Conservation (phyloP, 2,888 invertebrate genomes). For the Bruchidius siliquastri region DNA sequence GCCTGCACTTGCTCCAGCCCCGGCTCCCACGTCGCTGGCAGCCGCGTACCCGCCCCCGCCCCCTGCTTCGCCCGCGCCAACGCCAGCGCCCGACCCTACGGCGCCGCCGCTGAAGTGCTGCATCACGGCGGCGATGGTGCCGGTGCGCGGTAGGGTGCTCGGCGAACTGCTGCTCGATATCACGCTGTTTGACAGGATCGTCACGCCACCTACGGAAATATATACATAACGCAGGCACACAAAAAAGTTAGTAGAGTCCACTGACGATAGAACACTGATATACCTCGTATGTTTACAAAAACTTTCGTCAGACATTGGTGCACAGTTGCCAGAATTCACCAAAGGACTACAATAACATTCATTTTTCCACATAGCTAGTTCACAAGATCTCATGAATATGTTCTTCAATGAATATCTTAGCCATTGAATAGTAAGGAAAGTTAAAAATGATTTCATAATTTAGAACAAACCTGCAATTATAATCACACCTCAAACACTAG, state of each 20-base stretch:
- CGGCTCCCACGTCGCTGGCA: background rate
- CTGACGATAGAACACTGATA: conserved; percentile 5
- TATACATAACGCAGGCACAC: conserved; percentile 15
- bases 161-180: conserved; percentile 69
- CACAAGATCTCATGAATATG: too few species aligned
- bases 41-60: background rate
- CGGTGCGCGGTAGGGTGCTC: conserved; percentile 55
- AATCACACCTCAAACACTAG: too few species aligned
- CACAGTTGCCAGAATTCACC: too few species aligned
- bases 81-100: background rate
- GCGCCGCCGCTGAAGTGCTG: conserved; percentile 54
- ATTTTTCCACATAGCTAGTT: too few species aligned
- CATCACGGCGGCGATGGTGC: conserved; percentile 55
- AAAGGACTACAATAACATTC: too few species aligned
- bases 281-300: too few species aligned
- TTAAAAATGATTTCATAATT: too few species aligned
- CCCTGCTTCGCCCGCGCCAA: background rate
- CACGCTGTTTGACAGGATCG: conserved; percentile 73
- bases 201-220: conserved; percentile 54
- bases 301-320: too few species aligned
- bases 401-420: too few species aligned
- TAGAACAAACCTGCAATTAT: too few species aligned
- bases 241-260: too few species aligned
- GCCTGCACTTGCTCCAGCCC: conserved; percentile 21
- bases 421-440: too few species aligned